Evolutionary conservation across 2,888 invertebrate genomes (phyloP).

Genomic region (Agrochola macilenta): DNA sequence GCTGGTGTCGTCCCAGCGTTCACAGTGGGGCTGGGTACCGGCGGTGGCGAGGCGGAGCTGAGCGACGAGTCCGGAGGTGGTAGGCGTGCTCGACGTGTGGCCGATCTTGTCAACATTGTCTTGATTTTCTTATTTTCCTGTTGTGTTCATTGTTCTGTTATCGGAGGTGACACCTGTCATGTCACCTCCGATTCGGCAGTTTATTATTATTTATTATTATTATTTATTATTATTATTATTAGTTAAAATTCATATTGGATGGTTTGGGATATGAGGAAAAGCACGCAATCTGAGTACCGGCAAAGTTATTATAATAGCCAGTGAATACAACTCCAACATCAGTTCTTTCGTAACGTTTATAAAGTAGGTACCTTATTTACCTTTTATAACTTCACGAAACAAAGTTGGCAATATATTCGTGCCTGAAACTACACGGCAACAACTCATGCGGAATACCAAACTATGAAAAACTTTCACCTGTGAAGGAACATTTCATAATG

Average conservation of each 20-base stretch:
- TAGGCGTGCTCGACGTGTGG: too few relatives aligned
- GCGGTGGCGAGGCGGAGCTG: too few relatives aligned
- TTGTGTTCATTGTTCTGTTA: too few relatives aligned
- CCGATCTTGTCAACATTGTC: too few relatives aligned
- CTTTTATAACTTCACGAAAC: conserved; percentile 27
- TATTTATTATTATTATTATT: too few relatives aligned
- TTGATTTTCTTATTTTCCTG: too few relatives aligned
- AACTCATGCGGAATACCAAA: conserved; percentile 30
- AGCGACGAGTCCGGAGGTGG: too few relatives aligned
- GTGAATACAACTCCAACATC: not conserved
- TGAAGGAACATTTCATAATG: conserved; percentile 48
- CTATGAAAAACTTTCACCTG: conserved; percentile 60
- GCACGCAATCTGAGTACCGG: not conserved
- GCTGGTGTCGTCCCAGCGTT: too few relatives aligned
- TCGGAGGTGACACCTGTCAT: too few relatives aligned
- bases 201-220: too few relatives aligned
- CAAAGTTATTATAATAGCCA: conserved; percentile 1
- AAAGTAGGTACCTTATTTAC: conserved; percentile 14
- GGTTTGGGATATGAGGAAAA: not conserved
- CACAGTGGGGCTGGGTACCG: too few relatives aligned
- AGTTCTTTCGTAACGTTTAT: not conserved
- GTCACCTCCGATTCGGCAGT: too few relatives aligned
- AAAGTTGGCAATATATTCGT: conserved; percentile 31
- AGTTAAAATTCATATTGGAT: not conserved
- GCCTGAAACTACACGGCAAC: conserved; percentile 17